Conservation (phyloP, 2,888 invertebrate species). For the Embidobia sp. region DNA sequence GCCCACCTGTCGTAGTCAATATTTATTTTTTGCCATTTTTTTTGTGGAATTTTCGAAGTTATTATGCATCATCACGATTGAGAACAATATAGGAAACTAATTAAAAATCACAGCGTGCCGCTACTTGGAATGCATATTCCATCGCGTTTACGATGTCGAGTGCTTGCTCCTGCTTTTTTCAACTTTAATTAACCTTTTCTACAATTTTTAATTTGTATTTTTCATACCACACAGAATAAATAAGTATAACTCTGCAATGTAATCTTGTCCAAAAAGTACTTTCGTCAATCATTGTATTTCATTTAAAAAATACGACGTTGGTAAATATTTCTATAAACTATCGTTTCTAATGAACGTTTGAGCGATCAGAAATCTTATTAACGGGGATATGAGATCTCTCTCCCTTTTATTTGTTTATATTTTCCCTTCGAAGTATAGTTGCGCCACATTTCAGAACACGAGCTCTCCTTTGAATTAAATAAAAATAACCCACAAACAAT, state of each 20-base stretch:
- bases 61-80: constrained; percentile 36
- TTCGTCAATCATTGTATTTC: constrained; percentile 10
- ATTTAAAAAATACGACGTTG: constrained; percentile 15
- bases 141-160: constrained; percentile 66
- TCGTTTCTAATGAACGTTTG: constrained; percentile 29
- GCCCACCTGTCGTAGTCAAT: constrained; percentile 58
- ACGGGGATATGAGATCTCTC: constrained; percentile 24
- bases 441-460: constrained; percentile 9
- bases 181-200: constrained; percentile 11
- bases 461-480: constrained; percentile 10
- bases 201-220: constrained; percentile 5
- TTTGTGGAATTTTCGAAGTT: constrained; percentile 27
- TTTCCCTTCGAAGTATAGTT: constrained; percentile 1
- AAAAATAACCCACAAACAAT: constrained; percentile 28
- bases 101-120: constrained; percentile 68
- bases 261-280: constrained; percentile 22
- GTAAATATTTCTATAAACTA: constrained; percentile 8
- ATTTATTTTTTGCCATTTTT: constrained; percentile 31
- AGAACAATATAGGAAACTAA: constrained; percentile 50
- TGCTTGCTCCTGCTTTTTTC: constrained; percentile 44
- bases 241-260: constrained; percentile 3
- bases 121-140: constrained; percentile 70
- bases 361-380: constrained; percentile 42
- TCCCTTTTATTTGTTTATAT: constrained; percentile 1
- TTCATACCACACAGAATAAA: constrained; percentile 3